Percentiles rank a stretch among this genome's conserved stretches.
Evolutionary conservation across 2,888 invertebrate species (phyloP).

Genomic region (Sphaerophoria taeniata): DNA sequence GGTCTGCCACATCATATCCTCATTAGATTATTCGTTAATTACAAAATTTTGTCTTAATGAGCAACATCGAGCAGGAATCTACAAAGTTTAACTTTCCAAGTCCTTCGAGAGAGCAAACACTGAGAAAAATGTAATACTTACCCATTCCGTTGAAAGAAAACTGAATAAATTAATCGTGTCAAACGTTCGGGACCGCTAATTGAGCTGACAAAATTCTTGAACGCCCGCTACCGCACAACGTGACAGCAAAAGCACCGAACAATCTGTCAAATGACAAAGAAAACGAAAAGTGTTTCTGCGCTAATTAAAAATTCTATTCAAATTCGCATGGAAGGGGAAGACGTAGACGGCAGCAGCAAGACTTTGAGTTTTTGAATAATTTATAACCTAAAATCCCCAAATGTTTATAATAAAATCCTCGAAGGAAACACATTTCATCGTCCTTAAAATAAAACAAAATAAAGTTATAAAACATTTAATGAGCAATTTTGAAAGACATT

Average conservation of each 20-base stretch:
- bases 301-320: conserved; percentile 28
- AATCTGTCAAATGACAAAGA: not conserved
- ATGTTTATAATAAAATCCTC: conserved; percentile 1
- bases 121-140: not conserved
- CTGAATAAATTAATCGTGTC: not conserved
- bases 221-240: not conserved
- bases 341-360: not conserved
- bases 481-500: conserved; percentile 15
- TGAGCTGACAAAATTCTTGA: not conserved
- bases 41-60: no score
- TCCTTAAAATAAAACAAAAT: not conserved
- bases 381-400: conserved; percentile 13
- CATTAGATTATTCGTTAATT: no score
- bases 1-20: no score
- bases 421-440: conserved; percentile 2
- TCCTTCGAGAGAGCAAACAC: no score
- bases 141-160: not conserved
- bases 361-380: conserved; percentile 15
- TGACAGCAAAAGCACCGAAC: not conserved
- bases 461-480: conserved; percentile 29
- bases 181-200: conserved; percentile 8
- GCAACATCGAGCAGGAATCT: no score
- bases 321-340: not conserved
- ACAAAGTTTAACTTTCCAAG: no score
- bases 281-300: not conserved